Base-by-base conservation (phyloP, 2,888 invertebrate species). In the Troides aeacus region DNA sequence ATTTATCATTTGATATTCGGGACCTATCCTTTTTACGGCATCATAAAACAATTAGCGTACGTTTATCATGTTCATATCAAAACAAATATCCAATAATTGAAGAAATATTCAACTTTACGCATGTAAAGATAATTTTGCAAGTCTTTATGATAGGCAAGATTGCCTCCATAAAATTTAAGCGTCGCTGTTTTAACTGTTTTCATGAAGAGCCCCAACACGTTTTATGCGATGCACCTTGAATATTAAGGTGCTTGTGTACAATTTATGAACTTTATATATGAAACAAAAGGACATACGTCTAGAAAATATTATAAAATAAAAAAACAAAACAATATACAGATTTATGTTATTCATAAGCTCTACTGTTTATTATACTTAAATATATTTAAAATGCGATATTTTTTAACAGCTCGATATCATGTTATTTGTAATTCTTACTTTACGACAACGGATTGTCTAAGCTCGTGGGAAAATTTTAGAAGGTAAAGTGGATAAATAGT, bases 201-300 rank as follows among this genome's bases (percentile, higher is more conserved):
- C 78, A 81, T 80, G 78, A 79, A 73, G 74, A 77, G 77, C 79
- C 80, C 73, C 81, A 74, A 75, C 77, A 79, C 78, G 79, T 77
- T 36, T 79, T 78, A 79, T 39, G 79, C 76, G 77, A 84, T 81
- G 80, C 79, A 74, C 74, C 71, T 77, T 72, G 83, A 84, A 85
- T 84, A 84, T 83, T 84, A 84, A 82, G 79, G 83, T 83, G 83
- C 81, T 81, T 83, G 30, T 30, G 46, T 56, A 65, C 53, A 64
- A 42, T 66, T 60, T 66, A 63, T 70, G 66, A 63, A 62, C 68
- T 65, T 68, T 65, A 68, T 71, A 63, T 58, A 71, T 66, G 66
- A 56, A 42, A 63, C 62, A 66, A 69, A 58, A 64, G 62, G 62
- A 71, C 59, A 68, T 18, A 63, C 62, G 68, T 68, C 69, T 66